These are phyloP conservation scores for Dicyrtoma fusca DNA, from an alignment of 2,888 invertebrate species.

Conservation along the genomic window DNA sequence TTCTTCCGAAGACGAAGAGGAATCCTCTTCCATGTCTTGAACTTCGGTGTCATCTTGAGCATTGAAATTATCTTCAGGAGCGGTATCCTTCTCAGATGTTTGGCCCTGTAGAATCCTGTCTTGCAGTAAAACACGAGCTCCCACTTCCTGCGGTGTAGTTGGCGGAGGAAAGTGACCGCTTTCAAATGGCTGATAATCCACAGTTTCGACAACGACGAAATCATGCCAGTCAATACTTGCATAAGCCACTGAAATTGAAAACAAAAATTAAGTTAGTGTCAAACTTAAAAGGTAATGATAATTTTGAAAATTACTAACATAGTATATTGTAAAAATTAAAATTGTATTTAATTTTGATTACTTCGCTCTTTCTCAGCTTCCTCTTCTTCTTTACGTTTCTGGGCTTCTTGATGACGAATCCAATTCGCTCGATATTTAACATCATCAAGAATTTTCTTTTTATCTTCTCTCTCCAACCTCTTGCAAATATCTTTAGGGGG, in stretches of 20 bases:
- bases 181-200: slow-evolving; percentile 97
- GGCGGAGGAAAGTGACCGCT: slow-evolving; percentile 95
- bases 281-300: slow-evolving; percentile 6
- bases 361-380: slow-evolving; percentile 90
- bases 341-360: slow-evolving; percentile 57
- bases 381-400: slow-evolving; percentile 91
- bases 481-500: slow-evolving; percentile 89
- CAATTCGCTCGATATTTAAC: slow-evolving; percentile 95
- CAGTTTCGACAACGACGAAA: slow-evolving; percentile 99
- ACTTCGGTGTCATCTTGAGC: slow-evolving; percentile 66
- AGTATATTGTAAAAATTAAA: too few relatives aligned
- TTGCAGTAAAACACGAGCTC: slow-evolving; percentile 88
- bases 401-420: slow-evolving; percentile 92
- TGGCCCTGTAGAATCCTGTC: slow-evolving; percentile 59
- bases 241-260: slow-evolving; percentile 71
- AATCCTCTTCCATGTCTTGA: slow-evolving; percentile 90
- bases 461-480: slow-evolving; percentile 74
- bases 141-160: slow-evolving; percentile 95
- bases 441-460: slow-evolving; percentile 76
- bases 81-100: slow-evolving; percentile 44
- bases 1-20: slow-evolving; percentile 67
- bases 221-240: slow-evolving; percentile 99
- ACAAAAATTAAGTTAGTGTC: background rate
- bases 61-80: slow-evolving; percentile 52
- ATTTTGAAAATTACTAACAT: background rate